Evolutionary conservation across 2,888 invertebrate genomes (phyloP).

Genomic region (Spatulosminthurus flaviceps): DNA sequence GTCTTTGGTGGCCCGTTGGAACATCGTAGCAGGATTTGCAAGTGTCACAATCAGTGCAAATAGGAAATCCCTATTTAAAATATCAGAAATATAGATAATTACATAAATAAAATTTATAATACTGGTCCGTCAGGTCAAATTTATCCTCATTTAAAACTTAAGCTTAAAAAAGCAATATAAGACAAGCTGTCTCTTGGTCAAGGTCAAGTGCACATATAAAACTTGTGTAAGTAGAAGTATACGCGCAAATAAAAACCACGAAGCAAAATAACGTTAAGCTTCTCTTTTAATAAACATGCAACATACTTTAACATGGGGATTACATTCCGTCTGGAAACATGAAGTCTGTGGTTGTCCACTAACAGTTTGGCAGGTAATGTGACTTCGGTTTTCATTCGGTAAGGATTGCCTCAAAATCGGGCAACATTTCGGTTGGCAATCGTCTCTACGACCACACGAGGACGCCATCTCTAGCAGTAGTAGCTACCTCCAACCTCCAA

Average conservation of each 20-base stretch:
- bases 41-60: neutral
- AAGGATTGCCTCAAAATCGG: conserved; percentile 53
- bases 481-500: neutral
- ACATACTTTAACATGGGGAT: neutral
- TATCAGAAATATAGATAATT: neutral
- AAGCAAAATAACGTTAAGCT: neutral
- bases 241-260: neutral
- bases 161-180: too few relatives aligned
- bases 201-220: too few relatives aligned
- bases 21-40: conserved; percentile 56
- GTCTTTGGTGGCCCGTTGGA: conserved; percentile 59
- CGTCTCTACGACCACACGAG: neutral
- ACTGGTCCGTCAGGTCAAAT: too few relatives aligned
- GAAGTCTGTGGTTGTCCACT: neutral
- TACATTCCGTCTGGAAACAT: neutral
- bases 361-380: conserved; percentile 41
- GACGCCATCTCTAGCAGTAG: neutral
- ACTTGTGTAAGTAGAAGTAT: too few relatives aligned
- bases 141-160: too few relatives aligned
- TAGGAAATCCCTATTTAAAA: conserved; percentile 37
- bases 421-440: conserved; percentile 47
- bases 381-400: conserved; percentile 57
- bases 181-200: too few relatives aligned
- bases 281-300: neutral
- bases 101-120: too few relatives aligned